These are phyloP conservation scores for Procambarus virginalis DNA, from an alignment of 1,140 invertebrate genomes.

Conservation along the genomic window DNA sequence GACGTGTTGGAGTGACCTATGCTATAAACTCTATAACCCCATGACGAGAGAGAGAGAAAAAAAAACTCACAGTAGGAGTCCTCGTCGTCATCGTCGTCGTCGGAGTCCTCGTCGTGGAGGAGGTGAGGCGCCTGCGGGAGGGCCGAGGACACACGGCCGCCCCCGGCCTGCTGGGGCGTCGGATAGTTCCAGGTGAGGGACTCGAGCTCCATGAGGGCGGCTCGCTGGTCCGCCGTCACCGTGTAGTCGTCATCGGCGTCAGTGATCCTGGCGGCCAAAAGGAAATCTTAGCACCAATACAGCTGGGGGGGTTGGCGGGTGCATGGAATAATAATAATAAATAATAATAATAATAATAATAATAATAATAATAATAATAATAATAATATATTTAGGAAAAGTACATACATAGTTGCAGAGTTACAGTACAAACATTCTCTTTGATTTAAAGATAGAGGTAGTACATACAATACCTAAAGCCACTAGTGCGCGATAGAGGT, in stretches of 20 bases:
- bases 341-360: no score
- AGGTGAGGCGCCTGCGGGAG: neutral
- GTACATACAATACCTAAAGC: no score
- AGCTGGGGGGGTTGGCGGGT: no score
- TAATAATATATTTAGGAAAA: no score
- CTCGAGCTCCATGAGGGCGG: conserved; percentile 63
- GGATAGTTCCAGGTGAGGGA: conserved; percentile 60
- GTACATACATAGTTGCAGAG: no score
- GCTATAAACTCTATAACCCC: no score
- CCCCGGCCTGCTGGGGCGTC: conserved; percentile 35
- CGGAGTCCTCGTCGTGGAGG: neutral
- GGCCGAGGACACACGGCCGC: neutral
- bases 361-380: no score
- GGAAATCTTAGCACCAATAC: neutral
- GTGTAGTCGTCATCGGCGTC: conserved; percentile 59
- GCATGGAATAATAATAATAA: no score
- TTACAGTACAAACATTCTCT: no score
- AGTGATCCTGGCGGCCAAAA: conserved; percentile 19
- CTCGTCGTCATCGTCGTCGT: conserved; percentile 49
- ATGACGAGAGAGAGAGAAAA: neutral
- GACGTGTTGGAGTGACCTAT: no score
- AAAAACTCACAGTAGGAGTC: conserved; percentile 54
- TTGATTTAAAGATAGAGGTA: no score
- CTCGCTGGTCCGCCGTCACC: conserved; percentile 59
- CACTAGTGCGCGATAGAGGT: no score